Conservation (phyloP, 2,797 vertebrate genomes). For the Odontamblyopus rebecca region DNA sequence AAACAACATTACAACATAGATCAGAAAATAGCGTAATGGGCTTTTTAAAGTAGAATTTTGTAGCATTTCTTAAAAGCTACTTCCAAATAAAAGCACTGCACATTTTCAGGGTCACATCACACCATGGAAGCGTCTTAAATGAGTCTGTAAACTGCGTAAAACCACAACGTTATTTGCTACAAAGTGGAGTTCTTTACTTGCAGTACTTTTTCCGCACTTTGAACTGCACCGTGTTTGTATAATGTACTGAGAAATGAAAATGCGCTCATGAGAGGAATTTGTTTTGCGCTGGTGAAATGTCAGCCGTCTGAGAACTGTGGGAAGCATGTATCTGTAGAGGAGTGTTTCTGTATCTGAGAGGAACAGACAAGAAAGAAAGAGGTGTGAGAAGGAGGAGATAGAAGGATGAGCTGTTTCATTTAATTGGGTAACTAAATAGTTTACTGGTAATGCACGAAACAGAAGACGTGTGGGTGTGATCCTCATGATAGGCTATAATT, state of each 20-base stretch:
- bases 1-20: too few relatives aligned
- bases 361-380: not conserved
- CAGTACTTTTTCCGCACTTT: conserved; percentile 30
- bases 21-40: too few relatives aligned
- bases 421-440: too few relatives aligned
- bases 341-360: not conserved
- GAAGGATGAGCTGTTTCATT: too few relatives aligned
- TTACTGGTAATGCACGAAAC: too few relatives aligned
- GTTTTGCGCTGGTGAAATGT: conserved; percentile 64
- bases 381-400: not conserved
- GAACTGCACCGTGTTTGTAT: conserved; percentile 20
- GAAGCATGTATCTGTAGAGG: conserved; percentile 3
- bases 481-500: not conserved
- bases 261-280: conserved; percentile 56
- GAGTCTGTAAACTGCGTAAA: conserved; percentile 42
- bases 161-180: conserved; percentile 48
- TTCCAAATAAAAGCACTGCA: conserved; percentile 30
- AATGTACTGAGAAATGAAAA: conserved; percentile 32
- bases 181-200: conserved; percentile 52
- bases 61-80: conserved; percentile 41
- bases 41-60: conserved; percentile 30
- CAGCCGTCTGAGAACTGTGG: conserved; percentile 42
- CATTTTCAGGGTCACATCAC: conserved; percentile 28
- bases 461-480: not conserved
- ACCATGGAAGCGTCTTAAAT: conserved; percentile 36